Evolutionary conservation across 2,888 invertebrate genomes (phyloP), one percentile per base, ranked within the genome.

Genomic region (Zele albiditarsus): DNA sequence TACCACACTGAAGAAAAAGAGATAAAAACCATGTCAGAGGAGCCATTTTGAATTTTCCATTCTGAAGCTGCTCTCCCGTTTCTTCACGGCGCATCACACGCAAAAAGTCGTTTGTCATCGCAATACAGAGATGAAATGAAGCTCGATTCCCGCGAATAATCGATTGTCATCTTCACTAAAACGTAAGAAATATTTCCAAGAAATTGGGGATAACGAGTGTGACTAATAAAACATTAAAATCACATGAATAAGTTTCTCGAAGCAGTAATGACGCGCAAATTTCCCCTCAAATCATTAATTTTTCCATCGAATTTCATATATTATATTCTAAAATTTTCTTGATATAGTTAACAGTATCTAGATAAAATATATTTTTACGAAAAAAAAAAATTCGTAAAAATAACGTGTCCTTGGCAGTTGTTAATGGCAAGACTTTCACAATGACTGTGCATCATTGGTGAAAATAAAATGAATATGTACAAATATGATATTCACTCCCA

Each of bases 61-160:
- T 58, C 28, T 57, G 33, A 38, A 20, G 25, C 33, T 14, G 33
- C 31, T 23, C 25, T 60, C 42, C 16, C n/a, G 23, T 72, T 69
- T 53, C 66, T 66, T 69, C 63, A 69, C 72, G 71, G 69, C 75
- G n/a, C 71, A 71, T 16, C 60, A 12, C 23, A 20, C 6, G 1
- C 23, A n/a, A 16, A 5, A 57, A 31, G 16, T 57, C 57, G 31
- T 49, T 69, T 33, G 23, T 31, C 20, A 58, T 71, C 49, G 31
- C 63, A 8, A 46, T 3, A 49, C 31, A 28, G 31, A 3, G 25
- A 33, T 31, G 31, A 12, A 14, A 49, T 38, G 33, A 31, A 20
- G 42, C 42, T 28, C 46, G 46, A 46, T 63, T 42, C 57, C 62
- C 60, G 62, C 20, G 46, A 25, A 62, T 42, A 71, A 71, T 71